Percentiles rank a stretch among this genome's conserved stretches.
Conservation (phyloP, 1,140 invertebrate species). For the Aradophagus sp. region DNA sequence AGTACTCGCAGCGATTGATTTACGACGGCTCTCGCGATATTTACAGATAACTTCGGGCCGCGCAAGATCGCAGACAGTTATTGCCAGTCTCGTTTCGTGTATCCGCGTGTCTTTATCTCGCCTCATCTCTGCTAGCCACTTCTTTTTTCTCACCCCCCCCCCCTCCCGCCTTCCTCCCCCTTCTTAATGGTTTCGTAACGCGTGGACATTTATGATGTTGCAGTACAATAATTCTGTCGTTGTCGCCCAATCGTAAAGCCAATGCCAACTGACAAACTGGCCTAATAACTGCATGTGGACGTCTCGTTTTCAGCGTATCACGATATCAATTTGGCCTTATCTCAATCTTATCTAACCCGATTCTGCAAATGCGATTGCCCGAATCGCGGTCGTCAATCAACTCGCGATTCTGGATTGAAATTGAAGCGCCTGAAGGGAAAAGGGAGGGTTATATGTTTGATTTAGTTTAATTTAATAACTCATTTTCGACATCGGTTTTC, state of each 20-base stretch:
- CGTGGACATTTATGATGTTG: conserved; percentile 67
- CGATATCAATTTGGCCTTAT: conserved; percentile 20
- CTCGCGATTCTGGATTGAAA: too few species aligned
- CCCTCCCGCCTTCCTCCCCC: conserved; percentile 16
- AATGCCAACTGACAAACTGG: conserved; percentile 62
- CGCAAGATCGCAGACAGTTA: conserved; percentile 54
- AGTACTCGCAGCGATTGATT: conserved; percentile 67
- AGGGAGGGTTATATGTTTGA: too few species aligned
- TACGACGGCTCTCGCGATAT: conserved; percentile 65
- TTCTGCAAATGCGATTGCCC: too few species aligned
- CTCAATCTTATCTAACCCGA: too few species aligned
- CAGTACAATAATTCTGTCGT: conserved; percentile 70
- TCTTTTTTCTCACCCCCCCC: conserved; percentile 30
- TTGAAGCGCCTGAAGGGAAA: too few species aligned
- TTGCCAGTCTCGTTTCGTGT: conserved; percentile 47
- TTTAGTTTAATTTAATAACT: too few species aligned
- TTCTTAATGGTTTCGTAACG: conserved; percentile 35
- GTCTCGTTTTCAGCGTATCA: conserved; percentile 14
- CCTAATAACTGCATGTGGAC: conserved; percentile 28
- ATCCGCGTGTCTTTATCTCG: conserved; percentile 42
- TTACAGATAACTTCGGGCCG: conserved; percentile 64
- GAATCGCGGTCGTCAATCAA: too few species aligned
- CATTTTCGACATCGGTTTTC: too few species aligned
- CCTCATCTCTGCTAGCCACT: conserved; percentile 7
- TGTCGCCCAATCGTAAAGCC: conserved; percentile 66